Evolutionary conservation across 2,888 invertebrate species (phyloP).

Genomic region (Alcis repandata): DNA sequence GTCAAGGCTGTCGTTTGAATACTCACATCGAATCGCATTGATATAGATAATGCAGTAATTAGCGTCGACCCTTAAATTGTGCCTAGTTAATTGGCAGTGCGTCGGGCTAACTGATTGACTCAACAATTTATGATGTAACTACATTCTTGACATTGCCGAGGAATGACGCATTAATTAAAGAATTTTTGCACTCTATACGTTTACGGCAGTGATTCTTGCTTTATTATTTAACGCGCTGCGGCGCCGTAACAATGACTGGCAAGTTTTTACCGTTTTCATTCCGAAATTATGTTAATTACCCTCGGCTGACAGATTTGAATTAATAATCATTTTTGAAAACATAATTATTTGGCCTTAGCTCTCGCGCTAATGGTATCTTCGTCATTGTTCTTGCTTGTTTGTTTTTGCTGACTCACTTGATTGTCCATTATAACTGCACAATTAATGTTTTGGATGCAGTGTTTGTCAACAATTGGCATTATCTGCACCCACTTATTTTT

Average conservation of each 20-base stretch:
- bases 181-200: background rate
- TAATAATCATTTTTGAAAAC: constrained; percentile 8
- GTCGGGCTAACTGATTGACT: constrained; percentile 36
- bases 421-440: background rate
- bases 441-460: constrained; percentile 1
- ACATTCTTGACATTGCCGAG: constrained; percentile 40
- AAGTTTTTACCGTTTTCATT: background rate
- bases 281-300: constrained; percentile 13
- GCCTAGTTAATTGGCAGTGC: constrained; percentile 44
- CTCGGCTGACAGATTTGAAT: constrained; percentile 8
- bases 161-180: constrained; percentile 39
- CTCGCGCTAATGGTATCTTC: constrained; percentile 7
- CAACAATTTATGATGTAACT: constrained; percentile 47
- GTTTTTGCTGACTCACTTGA: constrained; percentile 19
- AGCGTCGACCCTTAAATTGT: constrained; percentile 42
- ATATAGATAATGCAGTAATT: constrained; percentile 40
- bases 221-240: background rate
- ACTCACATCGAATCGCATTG: constrained; percentile 36
- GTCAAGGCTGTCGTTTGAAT: constrained; percentile 38
- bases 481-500: background rate
- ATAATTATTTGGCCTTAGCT: background rate
- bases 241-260: constrained; percentile 10
- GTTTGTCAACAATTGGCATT: constrained; percentile 22
- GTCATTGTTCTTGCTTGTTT: constrained; percentile 1
- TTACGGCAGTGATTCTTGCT: background rate